These are phyloP conservation scores for Caenorhabditis sinica DNA, from an alignment of 2,888 invertebrate genomes.

Conservation along the genomic window DNA sequence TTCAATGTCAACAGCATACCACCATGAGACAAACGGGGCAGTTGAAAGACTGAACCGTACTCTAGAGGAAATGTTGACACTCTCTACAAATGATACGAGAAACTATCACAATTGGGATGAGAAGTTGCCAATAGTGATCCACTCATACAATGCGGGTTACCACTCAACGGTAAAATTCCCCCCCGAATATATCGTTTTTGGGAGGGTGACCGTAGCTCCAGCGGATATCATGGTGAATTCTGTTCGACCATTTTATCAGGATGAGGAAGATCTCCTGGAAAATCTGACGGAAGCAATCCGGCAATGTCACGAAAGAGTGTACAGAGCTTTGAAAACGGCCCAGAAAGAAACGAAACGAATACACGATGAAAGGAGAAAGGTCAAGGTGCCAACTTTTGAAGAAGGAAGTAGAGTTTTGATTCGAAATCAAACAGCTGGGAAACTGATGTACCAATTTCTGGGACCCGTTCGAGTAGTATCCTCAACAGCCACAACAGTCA, in stretches of 20 bases:
- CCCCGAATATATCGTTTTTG: conserved; percentile 41
- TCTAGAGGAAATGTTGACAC: no score
- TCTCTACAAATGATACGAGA: no score
- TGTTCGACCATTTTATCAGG: background rate
- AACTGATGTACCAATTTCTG: background rate
- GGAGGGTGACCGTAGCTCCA: conserved; percentile 5
- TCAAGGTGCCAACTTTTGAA: background rate
- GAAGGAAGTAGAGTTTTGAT: conserved; percentile 1
- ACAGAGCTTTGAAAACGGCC: background rate
- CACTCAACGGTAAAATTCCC: conserved; percentile 44
- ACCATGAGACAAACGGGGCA: no score
- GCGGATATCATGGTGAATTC: conserved; percentile 2
- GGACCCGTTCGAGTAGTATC: background rate
- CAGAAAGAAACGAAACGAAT: background rate
- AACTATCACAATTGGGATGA: no score
- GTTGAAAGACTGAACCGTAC: no score
- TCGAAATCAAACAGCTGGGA: background rate
- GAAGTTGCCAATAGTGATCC: no score
- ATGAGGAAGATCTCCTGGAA: background rate
- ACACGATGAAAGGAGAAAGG: conserved; percentile 2
- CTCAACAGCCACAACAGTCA: background rate
- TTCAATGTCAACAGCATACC: no score
- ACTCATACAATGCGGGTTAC: background rate
- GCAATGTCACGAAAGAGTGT: background rate
- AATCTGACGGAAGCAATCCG: background rate